phyloP scores from a whole-genome alignment of 2,113 vertebrate species.

The Pygoscelis antarcticus region DNA sequence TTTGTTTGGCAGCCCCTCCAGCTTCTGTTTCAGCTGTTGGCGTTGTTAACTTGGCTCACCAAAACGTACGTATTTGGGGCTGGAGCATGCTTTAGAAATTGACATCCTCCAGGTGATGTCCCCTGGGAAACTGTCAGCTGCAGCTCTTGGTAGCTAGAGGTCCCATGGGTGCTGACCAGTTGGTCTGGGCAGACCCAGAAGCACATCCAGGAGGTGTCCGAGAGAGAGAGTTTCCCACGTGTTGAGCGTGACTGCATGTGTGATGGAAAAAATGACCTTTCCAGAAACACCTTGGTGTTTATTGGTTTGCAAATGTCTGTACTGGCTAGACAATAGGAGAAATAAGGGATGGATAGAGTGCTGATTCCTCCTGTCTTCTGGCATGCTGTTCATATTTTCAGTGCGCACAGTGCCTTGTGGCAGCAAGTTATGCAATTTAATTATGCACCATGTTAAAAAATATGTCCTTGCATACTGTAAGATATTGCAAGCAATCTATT shows the following conservation, averaged over 20 bases:
- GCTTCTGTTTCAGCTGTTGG: background rate
- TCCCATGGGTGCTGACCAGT: background rate
- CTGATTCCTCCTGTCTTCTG: background rate
- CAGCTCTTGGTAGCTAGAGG: background rate
- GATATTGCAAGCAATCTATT: background rate
- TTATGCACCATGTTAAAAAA: background rate
- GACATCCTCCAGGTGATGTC: background rate
- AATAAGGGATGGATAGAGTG: background rate
- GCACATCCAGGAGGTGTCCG: background rate
- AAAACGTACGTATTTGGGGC: background rate
- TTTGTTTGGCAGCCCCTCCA: background rate
- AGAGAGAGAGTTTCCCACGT: background rate
- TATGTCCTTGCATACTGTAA: background rate
- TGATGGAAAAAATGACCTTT: background rate
- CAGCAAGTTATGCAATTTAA: background rate
- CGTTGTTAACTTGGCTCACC: rapidly evolving
- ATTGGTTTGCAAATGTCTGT: background rate
- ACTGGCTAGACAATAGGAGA: background rate
- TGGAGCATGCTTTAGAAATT: rapidly evolving
- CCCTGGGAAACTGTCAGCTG: background rate
- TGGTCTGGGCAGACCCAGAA: background rate
- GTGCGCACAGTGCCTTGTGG: background rate
- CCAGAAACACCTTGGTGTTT: background rate
- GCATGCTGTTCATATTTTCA: background rate
- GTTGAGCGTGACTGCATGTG: rapidly evolving